These are phyloP conservation scores for Heteromurus nitidus DNA, from an alignment of 2,888 invertebrate species.

Conservation along the genomic window DNA sequence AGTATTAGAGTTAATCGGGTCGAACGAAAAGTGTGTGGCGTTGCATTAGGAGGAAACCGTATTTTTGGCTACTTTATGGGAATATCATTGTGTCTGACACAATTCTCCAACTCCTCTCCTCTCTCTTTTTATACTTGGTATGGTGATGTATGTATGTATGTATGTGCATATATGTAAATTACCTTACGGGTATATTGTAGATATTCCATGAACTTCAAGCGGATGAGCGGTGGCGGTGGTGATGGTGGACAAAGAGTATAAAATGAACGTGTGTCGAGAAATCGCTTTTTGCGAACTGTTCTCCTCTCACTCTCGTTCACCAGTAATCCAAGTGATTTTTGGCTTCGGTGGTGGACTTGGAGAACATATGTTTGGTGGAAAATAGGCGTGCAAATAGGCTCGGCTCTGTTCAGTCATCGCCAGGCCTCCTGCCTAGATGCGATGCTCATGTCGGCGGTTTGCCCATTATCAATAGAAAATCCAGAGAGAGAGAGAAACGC, in stretches of 20 bases:
- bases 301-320: slow-evolving; percentile 16
- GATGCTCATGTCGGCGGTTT: slow-evolving; percentile 64
- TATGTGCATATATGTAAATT: slow-evolving; percentile 2
- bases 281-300: slow-evolving; percentile 30
- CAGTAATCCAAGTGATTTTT: slow-evolving; percentile 29
- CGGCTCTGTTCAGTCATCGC: slow-evolving; percentile 16
- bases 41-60: slow-evolving; percentile 35
- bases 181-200: background rate
- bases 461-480: slow-evolving; percentile 29
- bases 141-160: background rate
- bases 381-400: slow-evolving; percentile 69
- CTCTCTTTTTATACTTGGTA: background rate
- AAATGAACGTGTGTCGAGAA: background rate
- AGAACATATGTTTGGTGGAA: slow-evolving; percentile 69
- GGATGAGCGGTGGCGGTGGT: background rate
- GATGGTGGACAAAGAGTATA: slow-evolving; percentile 8
- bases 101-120: slow-evolving; percentile 11
- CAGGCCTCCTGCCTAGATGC: slow-evolving; percentile 59
- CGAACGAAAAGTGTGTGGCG: slow-evolving; percentile 15
- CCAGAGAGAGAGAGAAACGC: too few relatives aligned
- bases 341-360: slow-evolving; percentile 25
- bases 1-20: background rate
- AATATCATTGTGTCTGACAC: slow-evolving; percentile 39
- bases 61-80: slow-evolving; percentile 25
- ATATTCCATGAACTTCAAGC: background rate